Conservation (phyloP, 2,797 vertebrate species). For the Picus viridis region DNA sequence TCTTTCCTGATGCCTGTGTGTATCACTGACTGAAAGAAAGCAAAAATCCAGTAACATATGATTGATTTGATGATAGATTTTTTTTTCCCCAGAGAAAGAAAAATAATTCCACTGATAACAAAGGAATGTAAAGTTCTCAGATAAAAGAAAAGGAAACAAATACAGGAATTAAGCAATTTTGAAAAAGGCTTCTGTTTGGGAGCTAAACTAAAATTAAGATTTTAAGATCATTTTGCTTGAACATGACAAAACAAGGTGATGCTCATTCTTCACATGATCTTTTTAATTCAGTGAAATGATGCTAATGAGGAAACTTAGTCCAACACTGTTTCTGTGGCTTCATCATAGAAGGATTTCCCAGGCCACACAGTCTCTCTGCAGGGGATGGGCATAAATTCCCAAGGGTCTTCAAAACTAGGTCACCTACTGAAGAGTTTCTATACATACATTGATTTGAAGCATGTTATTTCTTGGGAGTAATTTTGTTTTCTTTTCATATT, state of each 20-base stretch:
- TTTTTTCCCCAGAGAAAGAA: not conserved
- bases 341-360: not conserved
- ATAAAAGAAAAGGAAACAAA: slow-evolving; percentile 4
- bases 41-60: not conserved
- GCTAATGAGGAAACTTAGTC: not conserved
- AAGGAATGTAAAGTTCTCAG: not conserved
- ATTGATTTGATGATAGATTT: not conserved
- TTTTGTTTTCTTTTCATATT: not conserved
- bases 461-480: not conserved
- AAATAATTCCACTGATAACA: not conserved
- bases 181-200: not conserved
- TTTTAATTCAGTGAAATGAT: not conserved
- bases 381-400: not conserved
- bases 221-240: not conserved
- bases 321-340: not conserved
- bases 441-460: not conserved
- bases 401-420: slow-evolving; percentile 31
- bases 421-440: slow-evolving; percentile 13
- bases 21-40: not conserved
- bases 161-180: not conserved
- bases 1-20: not conserved
- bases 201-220: not conserved
- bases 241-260: not conserved
- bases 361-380: not conserved
- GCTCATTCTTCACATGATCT: not conserved